These are phyloP conservation scores for Agonopterix alstromeriana DNA, from an alignment of 2,888 invertebrate genomes.

Conservation along the genomic window DNA sequence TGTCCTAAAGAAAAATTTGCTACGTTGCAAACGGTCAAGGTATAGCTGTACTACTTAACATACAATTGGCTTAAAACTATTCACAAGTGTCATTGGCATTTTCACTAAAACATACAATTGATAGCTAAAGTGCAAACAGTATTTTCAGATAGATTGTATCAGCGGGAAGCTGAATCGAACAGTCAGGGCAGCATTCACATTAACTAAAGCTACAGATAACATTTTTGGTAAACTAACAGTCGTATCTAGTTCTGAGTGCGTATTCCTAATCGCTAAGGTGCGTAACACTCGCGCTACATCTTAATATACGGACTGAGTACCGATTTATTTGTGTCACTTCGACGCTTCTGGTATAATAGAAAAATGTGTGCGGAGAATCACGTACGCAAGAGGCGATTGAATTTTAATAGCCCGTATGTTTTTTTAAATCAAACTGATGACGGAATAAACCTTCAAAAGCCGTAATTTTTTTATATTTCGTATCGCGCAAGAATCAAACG, in stretches of 20 bases:
- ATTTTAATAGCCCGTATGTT: too few relatives aligned
- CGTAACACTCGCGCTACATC: conserved; percentile 33
- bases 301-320: conserved; percentile 13
- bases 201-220: conserved; percentile 5
- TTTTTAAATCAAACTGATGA: too few relatives aligned
- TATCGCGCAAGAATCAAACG: too few relatives aligned
- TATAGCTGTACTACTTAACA: background rate
- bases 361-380: background rate
- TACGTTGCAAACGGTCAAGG: too few relatives aligned
- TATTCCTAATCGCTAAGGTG: conserved; percentile 17
- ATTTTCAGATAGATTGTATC: background rate
- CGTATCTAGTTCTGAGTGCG: conserved; percentile 1
- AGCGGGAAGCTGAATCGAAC: background rate
- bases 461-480: too few relatives aligned
- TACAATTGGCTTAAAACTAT: conserved; percentile 10
- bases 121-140: background rate
- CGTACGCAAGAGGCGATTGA: background rate
- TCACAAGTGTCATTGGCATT: conserved; percentile 5
- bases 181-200: conserved; percentile 8
- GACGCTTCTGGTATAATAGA: background rate
- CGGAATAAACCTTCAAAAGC: too few relatives aligned
- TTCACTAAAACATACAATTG: conserved; percentile 1
- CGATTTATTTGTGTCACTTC: conserved; percentile 12
- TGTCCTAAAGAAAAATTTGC: too few relatives aligned
- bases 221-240: conserved; percentile 1